Evolutionary conservation across 2,113 vertebrate genomes (phyloP), one percentile per base, ranked within the genome.

Genomic region (Leptodactylus fuscus): DNA sequence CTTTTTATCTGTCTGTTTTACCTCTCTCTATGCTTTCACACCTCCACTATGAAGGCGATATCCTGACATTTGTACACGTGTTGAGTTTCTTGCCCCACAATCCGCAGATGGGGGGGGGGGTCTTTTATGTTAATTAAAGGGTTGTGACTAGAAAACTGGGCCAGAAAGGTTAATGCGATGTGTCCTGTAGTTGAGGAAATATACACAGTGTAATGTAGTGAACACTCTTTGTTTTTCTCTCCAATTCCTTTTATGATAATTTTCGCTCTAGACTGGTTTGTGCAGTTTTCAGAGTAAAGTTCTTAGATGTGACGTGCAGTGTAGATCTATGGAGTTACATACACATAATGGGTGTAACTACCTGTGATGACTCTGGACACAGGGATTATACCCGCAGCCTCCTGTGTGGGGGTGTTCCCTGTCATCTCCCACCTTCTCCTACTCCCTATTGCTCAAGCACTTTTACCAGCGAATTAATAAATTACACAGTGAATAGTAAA

Each of bases 401-500:
- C 53, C 27, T 24, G 55, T 27, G 24, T 62, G 11, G 13, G 60
- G 27, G 32, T 2, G 3, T n/a, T 5, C 15, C 10, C 15, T 4
- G 24, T 34, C 1, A 67, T 12, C 27, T 20, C 3, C 79, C 41
- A 22, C 79, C 41, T 67, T 48, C 90, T 76, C 24, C 60, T 87
- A 93, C 91, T 94, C 96, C 44, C 44, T 53, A 93, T 95, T 95
- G 93, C 95, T 96, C 96, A 96, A 95, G 95, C 90, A 94, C 94
- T 97, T 96, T 98, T 97, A 97, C 91, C 95, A 95, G 93, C 74
- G 93, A 98, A 98, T 98, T 98, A 98, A 98, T 98, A 98, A 98
- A 98, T 98, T 97, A 98, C 96, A 98, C 96, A 96, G 95, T 94
- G 93, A 97, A 98, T 98, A 97, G 98, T 97, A 96, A 98, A 98